A percentile compares a stretch with the other conserved stretches of the same genome.
Conservation (phyloP, 1,140 invertebrate species). For the Musca domestica region DNA sequence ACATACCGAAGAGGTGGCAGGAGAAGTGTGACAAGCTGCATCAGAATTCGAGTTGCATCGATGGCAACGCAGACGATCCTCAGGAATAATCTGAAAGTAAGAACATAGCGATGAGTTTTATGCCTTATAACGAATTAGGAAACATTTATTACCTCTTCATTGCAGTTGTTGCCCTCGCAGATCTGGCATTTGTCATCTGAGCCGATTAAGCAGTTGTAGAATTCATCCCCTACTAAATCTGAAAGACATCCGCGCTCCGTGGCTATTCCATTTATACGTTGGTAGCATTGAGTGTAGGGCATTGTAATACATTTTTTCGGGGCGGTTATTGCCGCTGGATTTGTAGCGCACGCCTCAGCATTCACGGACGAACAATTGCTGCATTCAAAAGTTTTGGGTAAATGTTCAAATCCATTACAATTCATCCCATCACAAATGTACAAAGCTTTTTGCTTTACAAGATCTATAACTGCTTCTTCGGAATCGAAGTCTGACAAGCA, state of each 20-base stretch:
- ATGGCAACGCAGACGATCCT: slow-evolving; percentile 34
- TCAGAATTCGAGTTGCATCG: slow-evolving; percentile 37
- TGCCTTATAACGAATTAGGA: neutral
- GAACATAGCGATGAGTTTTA: neutral
- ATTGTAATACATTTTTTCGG: slow-evolving; percentile 27
- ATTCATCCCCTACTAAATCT: slow-evolving; percentile 32
- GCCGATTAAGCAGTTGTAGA: slow-evolving; percentile 38
- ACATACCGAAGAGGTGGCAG: slow-evolving; percentile 32
- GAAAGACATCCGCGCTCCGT: slow-evolving; percentile 40
- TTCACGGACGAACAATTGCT: slow-evolving; percentile 32
- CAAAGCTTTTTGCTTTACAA: slow-evolving; percentile 30
- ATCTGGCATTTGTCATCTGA: slow-evolving; percentile 29
- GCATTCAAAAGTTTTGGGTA: slow-evolving; percentile 33
- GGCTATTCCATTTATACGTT: slow-evolving; percentile 24
- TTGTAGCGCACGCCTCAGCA: slow-evolving; percentile 36
- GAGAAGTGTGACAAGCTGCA: slow-evolving; percentile 30
- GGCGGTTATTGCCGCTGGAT: slow-evolving; percentile 33
- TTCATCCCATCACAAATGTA: slow-evolving; percentile 33
- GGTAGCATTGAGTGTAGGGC: slow-evolving; percentile 42
- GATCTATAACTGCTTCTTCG: slow-evolving; percentile 27
- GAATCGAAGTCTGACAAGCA: slow-evolving; percentile 41
- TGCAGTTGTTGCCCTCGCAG: slow-evolving; percentile 38
- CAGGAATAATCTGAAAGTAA: slow-evolving; percentile 28
- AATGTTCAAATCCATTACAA: slow-evolving; percentile 35
- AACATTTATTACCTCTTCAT: slow-evolving; percentile 26